Percentiles rank a stretch among this genome's conserved stretches.
Conservation (phyloP, 2,113 vertebrate genomes). For the Orthonyx spaldingii region DNA sequence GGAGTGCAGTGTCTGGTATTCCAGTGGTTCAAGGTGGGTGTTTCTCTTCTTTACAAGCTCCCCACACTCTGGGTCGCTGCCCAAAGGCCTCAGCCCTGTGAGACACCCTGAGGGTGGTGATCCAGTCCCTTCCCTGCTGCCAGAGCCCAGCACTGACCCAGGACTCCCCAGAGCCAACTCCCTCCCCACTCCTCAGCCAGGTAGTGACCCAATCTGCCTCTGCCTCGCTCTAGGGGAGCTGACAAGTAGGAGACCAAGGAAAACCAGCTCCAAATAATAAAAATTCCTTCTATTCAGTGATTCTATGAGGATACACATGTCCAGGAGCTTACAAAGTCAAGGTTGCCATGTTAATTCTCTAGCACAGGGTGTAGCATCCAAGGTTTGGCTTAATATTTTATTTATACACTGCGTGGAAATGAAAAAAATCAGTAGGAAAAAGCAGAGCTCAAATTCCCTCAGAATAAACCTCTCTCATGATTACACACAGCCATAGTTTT, state of each 20-base stretch:
- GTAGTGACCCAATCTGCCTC: background rate
- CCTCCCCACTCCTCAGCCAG: background rate
- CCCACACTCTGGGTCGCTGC: background rate
- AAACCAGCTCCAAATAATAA: background rate
- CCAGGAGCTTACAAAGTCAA: background rate
- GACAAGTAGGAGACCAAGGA: background rate
- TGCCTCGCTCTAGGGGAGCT: background rate
- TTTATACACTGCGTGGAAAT: background rate
- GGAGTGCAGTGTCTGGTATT: background rate
- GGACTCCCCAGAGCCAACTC: background rate
- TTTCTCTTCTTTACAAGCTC: background rate
- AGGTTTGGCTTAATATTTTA: background rate
- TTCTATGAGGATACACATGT: background rate
- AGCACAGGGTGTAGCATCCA: background rate
- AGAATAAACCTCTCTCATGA: background rate
- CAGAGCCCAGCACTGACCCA: background rate
- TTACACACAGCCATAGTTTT: background rate
- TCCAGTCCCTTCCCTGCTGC: background rate
- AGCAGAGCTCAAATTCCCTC: background rate
- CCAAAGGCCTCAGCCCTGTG: rapidly evolving
- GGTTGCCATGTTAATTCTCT: background rate
- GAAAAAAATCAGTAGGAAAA: background rate
- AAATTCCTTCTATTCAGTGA: background rate
- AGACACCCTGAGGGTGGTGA: background rate
- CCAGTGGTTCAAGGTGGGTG: background rate